These are phyloP conservation scores for Drosophila nikananu DNA, from an alignment of 1,140 invertebrate species.

Conservation along the genomic window DNA sequence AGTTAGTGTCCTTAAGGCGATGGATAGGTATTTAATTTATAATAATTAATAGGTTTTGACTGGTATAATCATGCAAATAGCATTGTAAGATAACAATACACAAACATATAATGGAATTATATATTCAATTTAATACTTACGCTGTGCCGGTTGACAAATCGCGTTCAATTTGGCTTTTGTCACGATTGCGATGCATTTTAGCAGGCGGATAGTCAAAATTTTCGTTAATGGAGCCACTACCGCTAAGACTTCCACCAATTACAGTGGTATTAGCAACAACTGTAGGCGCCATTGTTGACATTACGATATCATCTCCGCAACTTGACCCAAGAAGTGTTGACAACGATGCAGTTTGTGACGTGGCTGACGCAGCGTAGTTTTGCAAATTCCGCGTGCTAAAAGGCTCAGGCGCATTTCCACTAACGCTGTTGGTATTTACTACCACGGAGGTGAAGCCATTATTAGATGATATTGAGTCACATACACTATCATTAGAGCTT, in stretches of 20 bases:
- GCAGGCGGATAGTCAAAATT: conserved; percentile 76
- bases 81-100: neutral
- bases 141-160: conserved; percentile 79
- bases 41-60: no score
- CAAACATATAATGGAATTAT: no score
- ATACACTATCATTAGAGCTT: conserved; percentile 91
- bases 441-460: conserved; percentile 68
- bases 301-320: conserved; percentile 80
- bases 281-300: conserved; percentile 68
- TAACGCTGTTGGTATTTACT: conserved; percentile 40
- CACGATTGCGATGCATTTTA: conserved; percentile 83
- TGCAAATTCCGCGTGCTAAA: conserved; percentile 53
- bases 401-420: conserved; percentile 50
- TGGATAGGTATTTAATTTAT: no score
- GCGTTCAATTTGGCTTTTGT: conserved; percentile 81
- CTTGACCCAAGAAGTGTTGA: conserved; percentile 69
- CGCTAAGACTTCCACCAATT: conserved; percentile 44
- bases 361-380: conserved; percentile 63
- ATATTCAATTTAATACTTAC: conserved; percentile 77
- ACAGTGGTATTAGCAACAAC: conserved; percentile 51
- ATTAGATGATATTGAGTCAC: conserved; percentile 87
- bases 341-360: conserved; percentile 68
- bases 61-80: neutral
- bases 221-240: conserved; percentile 68
- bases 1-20: no score